Evolutionary conservation across 2,113 vertebrate genomes (phyloP), one percentile per base, ranked within the genome.

Genomic region (Neoarius graeffei): DNA sequence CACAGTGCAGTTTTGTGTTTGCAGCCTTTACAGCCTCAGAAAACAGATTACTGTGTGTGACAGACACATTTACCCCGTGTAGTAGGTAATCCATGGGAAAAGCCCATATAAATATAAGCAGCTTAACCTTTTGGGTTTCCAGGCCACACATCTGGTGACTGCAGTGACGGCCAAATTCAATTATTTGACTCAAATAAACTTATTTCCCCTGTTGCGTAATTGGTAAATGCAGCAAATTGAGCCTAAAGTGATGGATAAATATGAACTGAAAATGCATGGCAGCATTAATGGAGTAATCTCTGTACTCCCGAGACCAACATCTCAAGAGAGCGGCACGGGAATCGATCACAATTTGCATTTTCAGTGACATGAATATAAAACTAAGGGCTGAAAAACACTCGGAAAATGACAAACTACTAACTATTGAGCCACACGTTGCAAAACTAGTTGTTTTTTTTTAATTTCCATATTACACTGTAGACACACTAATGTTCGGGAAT

Each of bases 81-180:
- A 80, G 73, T 59, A 81, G 83, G 88, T 84, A 56, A 83, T 84
- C 59, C 77, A 69, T n/a, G 50, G 52, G n/a, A 88, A 85, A 79
- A 83, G 56, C 69, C 27, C 27, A 30, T 83, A 67, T 56, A 79
- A 83, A 89, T 86, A 50, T 89, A 87, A 90, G 90, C 83, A 66
- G 86, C 90, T 87, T 91, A 89, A 89, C 59, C 85, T 71, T 85
- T 84, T 67, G 54, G 52, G 67, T 52, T 85, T 90, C 81, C 86
- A 83, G 82, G 79, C 60, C 83, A 83, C 77, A 86, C 73, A 84
- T 85, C 79, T 80, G 83, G 88, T 83, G 88, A 85, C 50, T 62
- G 27, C 71, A 9, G 56, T 2, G 54, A 85, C 8, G 30, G 17
- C 83, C 88, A 86, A 77, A 83, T 87, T 83, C 60, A 83, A 71